Percentiles rank a stretch among this genome's conserved stretches.
Evolutionary conservation across 2,113 vertebrate genomes (phyloP).

Genomic region (Ptilorrhoa leucosticta): DNA sequence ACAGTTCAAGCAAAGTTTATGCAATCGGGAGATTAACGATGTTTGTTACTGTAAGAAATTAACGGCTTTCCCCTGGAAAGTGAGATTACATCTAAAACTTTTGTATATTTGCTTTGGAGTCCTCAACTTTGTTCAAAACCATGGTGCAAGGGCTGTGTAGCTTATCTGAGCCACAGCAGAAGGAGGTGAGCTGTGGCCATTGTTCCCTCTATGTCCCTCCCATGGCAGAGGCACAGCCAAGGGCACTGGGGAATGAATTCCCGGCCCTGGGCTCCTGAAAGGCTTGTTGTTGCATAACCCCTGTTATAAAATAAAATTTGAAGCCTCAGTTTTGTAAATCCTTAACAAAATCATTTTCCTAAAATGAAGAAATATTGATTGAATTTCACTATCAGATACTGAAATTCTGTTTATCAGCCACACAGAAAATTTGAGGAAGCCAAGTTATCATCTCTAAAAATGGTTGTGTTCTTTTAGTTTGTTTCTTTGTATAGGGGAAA

Average conservation of each 20-base stretch:
- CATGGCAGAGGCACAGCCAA: not conserved
- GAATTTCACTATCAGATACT: not conserved
- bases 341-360: not conserved
- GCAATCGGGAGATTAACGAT: not conserved
- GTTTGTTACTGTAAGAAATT: not conserved
- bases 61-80: not conserved
- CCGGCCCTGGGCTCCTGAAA: not conserved
- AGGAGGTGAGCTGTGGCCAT: not conserved
- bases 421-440: not conserved
- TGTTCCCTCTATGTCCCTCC: not conserved
- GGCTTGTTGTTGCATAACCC: not conserved
- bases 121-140: not conserved
- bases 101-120: not conserved
- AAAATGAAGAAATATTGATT: not conserved
- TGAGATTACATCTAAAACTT: not conserved
- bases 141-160: rapidly evolving
- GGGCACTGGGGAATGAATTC: not conserved
- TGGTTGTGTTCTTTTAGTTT: not conserved
- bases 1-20: not conserved
- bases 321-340: not conserved
- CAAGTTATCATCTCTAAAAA: not conserved
- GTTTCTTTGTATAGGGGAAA: not conserved
- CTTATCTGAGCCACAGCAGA: not conserved
- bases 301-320: not conserved
- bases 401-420: not conserved